Conservation (phyloP, 2,888 invertebrate species). For the Panzeria rudis region DNA sequence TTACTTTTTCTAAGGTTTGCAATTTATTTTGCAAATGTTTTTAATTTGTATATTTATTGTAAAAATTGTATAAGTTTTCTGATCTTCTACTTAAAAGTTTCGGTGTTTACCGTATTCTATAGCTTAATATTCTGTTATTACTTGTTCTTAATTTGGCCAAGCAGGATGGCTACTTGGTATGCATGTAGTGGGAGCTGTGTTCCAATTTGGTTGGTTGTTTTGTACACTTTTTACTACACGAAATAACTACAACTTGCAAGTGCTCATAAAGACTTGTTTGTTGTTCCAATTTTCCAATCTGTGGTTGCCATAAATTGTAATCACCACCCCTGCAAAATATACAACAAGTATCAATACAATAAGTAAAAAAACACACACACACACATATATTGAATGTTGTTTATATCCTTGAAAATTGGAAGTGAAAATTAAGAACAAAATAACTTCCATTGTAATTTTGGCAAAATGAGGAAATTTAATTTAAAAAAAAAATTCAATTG, state of each 20-base stretch:
- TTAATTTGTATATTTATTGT: background rate
- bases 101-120: background rate
- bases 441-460: background rate
- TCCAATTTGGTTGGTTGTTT: constrained; percentile 7
- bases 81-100: background rate
- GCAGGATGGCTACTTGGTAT: background rate
- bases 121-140: background rate
- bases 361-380: background rate
- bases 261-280: constrained; percentile 50
- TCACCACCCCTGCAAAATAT: constrained; percentile 37
- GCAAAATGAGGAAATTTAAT: constrained; percentile 7
- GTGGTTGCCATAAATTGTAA: constrained; percentile 69
- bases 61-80: background rate
- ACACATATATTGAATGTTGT: constrained; percentile 35
- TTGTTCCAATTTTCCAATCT: constrained; percentile 65
- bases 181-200: background rate
- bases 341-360: constrained; percentile 36
- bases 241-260: constrained; percentile 21
- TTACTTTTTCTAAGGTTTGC: too few species aligned
- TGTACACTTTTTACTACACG: constrained; percentile 34
- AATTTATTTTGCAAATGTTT: too few species aligned
- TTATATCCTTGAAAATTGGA: constrained; percentile 50
- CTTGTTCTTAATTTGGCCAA: background rate
- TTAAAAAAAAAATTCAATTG: background rate
- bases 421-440: constrained; percentile 27